Evolutionary conservation across 2,888 invertebrate genomes (phyloP).

Genomic region (Drosophila rellima): DNA sequence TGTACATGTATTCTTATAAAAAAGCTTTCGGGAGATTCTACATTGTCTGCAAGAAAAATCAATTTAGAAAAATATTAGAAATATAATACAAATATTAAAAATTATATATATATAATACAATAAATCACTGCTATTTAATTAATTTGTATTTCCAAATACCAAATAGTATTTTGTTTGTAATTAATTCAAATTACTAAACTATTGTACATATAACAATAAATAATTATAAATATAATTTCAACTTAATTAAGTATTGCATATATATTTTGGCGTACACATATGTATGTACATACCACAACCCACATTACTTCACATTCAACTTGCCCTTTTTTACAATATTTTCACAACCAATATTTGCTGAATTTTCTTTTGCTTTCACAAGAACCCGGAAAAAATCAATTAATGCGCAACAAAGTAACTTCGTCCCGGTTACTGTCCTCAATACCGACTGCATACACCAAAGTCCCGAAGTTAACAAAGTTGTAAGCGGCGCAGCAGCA

Average conservation of each 20-base stretch:
- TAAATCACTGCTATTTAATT: no score
- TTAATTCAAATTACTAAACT: no score
- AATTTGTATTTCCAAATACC: background rate
- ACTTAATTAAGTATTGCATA: background rate
- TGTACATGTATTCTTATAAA: constrained; percentile 15
- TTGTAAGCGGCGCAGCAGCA: constrained; percentile 63
- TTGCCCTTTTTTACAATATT: constrained; percentile 9
- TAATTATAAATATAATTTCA: background rate
- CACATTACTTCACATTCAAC: constrained; percentile 4
- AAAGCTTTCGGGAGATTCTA: constrained; percentile 30
- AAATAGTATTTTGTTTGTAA: background rate
- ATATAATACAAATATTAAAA: background rate
- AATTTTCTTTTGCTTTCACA: constrained; percentile 26
- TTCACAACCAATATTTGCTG: constrained; percentile 3
- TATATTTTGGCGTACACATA: background rate
- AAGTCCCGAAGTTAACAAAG: constrained; percentile 80
- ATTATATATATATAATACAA: no score
- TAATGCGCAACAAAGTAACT: constrained; percentile 82
- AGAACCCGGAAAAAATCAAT: constrained; percentile 76
- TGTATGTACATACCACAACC: background rate
- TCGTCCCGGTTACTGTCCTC: constrained; percentile 82
- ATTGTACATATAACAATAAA: background rate
- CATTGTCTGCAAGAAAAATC: constrained; percentile 49
- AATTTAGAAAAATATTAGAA: background rate
- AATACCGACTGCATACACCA: constrained; percentile 74